Evolutionary conservation across 2,888 invertebrate genomes (phyloP).

Genomic region (Morinoia aosen): DNA sequence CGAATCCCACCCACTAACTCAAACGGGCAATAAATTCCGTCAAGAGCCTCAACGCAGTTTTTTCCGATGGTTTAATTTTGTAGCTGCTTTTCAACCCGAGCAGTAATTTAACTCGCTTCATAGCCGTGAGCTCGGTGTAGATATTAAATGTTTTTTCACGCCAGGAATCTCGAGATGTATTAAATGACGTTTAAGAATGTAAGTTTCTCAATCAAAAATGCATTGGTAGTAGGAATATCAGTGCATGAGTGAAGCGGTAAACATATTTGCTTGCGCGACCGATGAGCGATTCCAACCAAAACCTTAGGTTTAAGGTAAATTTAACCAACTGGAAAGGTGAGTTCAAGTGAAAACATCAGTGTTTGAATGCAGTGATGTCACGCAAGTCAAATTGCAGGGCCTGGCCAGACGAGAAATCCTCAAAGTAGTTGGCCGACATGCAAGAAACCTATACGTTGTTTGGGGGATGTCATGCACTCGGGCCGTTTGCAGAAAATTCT

Average conservation of each 20-base stretch:
- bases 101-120: neutral
- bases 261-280: neutral
- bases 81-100: neutral
- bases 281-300: neutral
- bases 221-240: neutral
- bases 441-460: neutral
- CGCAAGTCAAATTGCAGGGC: conserved; percentile 24
- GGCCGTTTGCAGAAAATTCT: neutral
- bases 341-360: neutral
- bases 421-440: neutral
- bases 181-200: neutral
- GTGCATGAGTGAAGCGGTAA: neutral
- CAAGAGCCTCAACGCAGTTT: neutral
- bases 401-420: neutral
- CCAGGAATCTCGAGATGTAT: neutral
- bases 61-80: neutral
- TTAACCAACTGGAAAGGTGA: neutral
- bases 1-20: conserved; percentile 34
- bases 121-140: neutral
- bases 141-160: neutral
- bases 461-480: neutral
- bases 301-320: neutral
- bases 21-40: conserved; percentile 14
- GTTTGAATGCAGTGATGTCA: conserved; percentile 8
- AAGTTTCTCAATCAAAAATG: neutral